Evolutionary conservation across 2,888 invertebrate species (phyloP).

Genomic region (Euplexia lucipara): DNA sequence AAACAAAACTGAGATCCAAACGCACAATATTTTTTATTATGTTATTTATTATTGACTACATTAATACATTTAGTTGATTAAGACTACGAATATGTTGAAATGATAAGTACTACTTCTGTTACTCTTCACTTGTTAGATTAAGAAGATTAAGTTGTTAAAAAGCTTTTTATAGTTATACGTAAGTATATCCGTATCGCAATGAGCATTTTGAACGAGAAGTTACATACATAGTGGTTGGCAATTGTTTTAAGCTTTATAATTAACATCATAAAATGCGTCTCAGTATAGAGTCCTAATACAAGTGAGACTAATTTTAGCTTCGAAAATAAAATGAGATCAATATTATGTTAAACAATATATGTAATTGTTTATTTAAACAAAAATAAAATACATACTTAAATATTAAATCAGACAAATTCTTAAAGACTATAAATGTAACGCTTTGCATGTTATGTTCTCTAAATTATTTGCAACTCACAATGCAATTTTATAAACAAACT

Average conservation of each 20-base stretch:
- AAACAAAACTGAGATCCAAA: slow-evolving; percentile 42
- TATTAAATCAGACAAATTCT: not conserved
- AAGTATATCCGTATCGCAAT: too few relatives aligned
- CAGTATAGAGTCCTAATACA: too few relatives aligned
- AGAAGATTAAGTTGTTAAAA: not conserved
- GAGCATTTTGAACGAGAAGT: too few relatives aligned
- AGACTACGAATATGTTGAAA: slow-evolving; percentile 3
- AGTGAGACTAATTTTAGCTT: too few relatives aligned
- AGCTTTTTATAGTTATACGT: not conserved
- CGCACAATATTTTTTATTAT: slow-evolving; percentile 41
- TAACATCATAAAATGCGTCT: too few relatives aligned
- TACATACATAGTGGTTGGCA: too few relatives aligned
- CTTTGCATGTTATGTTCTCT: not conserved
- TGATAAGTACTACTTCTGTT: slow-evolving; percentile 3
- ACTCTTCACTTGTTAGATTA: not conserved
- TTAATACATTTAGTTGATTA: slow-evolving; percentile 25
- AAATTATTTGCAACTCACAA: not conserved
- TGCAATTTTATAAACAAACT: not conserved
- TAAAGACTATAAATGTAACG: not conserved
- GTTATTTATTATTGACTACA: slow-evolving; percentile 18
- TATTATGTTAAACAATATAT: too few relatives aligned
- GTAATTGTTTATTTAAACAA: too few relatives aligned
- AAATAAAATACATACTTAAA: not conserved
- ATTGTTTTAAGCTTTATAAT: too few relatives aligned
- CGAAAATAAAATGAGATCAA: too few relatives aligned